Conservation (phyloP, 2,113 vertebrate species). For the Petroica traversi region DNA sequence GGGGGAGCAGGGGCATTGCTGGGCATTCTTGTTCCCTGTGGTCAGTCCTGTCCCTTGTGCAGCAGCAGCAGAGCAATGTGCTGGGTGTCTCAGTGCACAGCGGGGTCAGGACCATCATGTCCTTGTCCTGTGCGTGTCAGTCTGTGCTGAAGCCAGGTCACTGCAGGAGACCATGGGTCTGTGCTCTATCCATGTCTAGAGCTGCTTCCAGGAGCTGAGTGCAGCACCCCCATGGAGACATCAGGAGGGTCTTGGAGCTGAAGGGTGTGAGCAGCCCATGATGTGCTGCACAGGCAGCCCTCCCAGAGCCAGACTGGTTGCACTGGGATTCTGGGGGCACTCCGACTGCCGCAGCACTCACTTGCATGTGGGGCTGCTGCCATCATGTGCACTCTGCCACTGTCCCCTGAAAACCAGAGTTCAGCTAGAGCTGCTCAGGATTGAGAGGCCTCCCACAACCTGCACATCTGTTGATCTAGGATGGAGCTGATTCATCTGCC, state of each 20-base stretch:
- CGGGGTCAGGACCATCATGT: fast-evolving
- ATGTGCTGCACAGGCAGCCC: not conserved
- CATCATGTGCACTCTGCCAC: fast-evolving
- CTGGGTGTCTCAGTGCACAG: not conserved
- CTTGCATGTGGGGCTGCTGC: fast-evolving
- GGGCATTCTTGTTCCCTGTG: not conserved
- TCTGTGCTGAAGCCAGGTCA: not conserved
- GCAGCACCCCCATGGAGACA: not conserved
- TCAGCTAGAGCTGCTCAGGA: not conserved
- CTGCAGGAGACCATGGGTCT: not conserved
- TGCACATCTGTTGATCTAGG: not conserved
- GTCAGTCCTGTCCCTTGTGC: not conserved
- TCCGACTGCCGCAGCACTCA: fast-evolving
- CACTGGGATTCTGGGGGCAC: not conserved
- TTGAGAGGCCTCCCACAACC: not conserved
- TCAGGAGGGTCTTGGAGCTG: not conserved
- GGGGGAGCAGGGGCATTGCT: not conserved
- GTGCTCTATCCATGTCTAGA: not conserved
- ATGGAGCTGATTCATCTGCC: not conserved
- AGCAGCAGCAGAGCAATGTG: not conserved
- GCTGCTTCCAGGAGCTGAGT: not conserved
- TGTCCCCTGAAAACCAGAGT: not conserved
- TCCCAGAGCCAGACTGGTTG: not conserved
- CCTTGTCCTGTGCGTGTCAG: not conserved
- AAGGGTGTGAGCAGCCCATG: not conserved